Evolutionary conservation across 92 coral and sea anemone genomes (phyloP).

Genomic region (Isaurus tuberculatus): DNA sequence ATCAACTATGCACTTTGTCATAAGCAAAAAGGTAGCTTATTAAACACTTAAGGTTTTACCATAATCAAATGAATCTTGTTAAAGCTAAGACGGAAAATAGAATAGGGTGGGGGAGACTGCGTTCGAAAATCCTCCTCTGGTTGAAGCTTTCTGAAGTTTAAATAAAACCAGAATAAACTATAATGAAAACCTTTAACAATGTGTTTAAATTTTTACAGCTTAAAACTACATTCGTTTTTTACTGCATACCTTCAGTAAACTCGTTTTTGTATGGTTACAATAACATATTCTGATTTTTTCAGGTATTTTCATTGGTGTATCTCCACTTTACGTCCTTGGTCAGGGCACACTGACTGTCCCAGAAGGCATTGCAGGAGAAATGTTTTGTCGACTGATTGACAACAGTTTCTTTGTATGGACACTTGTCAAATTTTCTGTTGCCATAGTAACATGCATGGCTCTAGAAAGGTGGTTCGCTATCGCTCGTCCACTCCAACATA

Average conservation of each 20-base stretch:
- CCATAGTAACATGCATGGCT: slow-evolving; percentile 46
- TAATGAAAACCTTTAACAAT: no score
- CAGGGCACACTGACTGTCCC: slow-evolving; percentile 30
- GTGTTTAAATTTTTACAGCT: no score
- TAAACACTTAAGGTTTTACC: no score
- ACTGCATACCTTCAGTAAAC: neutral
- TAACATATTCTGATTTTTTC: neutral
- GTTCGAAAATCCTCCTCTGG: no score
- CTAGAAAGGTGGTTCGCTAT: slow-evolving; percentile 40
- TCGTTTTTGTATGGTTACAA: neutral
- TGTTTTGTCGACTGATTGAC: slow-evolving; percentile 45
- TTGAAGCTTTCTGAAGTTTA: no score
- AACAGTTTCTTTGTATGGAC: slow-evolving; percentile 48
- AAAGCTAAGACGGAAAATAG: no score
- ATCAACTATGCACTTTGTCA: no score
- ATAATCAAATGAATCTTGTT: no score
- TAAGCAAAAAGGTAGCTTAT: no score
- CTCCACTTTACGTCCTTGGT: slow-evolving; percentile 33
- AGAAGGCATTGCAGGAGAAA: slow-evolving; percentile 37
- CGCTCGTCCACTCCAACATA: slow-evolving; percentile 35
- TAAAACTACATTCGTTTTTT: no score
- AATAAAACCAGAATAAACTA: no score
- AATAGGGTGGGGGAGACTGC: no score
- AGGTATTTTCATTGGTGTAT: slow-evolving; percentile 32
- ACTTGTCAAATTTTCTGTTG: slow-evolving; percentile 40